phyloP scores from a whole-genome alignment of 1,140 invertebrate genomes.

The Drosophila ohnishii region DNA sequence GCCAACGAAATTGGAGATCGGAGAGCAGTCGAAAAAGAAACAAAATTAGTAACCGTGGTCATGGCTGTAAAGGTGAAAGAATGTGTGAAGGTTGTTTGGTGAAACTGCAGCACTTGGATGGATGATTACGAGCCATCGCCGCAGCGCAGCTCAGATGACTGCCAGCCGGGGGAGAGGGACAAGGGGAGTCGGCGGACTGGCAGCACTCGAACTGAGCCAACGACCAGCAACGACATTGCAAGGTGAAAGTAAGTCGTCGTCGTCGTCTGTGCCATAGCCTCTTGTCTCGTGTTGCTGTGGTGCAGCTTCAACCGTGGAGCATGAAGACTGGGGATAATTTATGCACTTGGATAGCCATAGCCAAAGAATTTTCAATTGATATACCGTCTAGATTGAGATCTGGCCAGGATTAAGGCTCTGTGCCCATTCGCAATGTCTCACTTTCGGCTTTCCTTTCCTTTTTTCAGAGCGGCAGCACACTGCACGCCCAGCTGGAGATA shows the following conservation, averaged over 20 bases:
- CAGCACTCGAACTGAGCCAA: constrained; percentile 78
- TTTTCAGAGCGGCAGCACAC: constrained; percentile 90
- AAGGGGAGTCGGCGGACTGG: constrained; percentile 4
- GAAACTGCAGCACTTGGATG: constrained; percentile 75
- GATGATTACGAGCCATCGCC: constrained; percentile 66
- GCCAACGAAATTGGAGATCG: constrained; percentile 44
- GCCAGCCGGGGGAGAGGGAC: constrained; percentile 4
- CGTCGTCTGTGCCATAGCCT: constrained; percentile 26
- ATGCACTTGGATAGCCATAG: constrained; percentile 65
- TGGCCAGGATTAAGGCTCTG: constrained; percentile 65
- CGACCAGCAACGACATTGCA: constrained; percentile 83
- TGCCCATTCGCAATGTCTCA: constrained; percentile 66
- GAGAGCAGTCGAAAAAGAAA: constrained; percentile 41
- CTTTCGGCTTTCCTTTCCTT: constrained; percentile 64
- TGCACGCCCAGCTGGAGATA: constrained; percentile 95
- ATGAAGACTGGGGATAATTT: constrained; percentile 63
- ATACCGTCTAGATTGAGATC: constrained; percentile 73
- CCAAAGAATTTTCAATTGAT: constrained; percentile 75
- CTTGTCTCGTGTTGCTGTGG: constrained; percentile 20
- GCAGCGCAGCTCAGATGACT: constrained; percentile 58
- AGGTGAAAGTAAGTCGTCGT: constrained; percentile 82
- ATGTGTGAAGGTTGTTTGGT: constrained; percentile 83
- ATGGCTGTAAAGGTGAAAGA: constrained; percentile 83
- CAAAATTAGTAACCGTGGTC: constrained; percentile 82
- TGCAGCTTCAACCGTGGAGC: constrained; percentile 10